phyloP scores from a whole-genome alignment of 2,113 vertebrate genomes.

The Anas platyrhynchos region DNA sequence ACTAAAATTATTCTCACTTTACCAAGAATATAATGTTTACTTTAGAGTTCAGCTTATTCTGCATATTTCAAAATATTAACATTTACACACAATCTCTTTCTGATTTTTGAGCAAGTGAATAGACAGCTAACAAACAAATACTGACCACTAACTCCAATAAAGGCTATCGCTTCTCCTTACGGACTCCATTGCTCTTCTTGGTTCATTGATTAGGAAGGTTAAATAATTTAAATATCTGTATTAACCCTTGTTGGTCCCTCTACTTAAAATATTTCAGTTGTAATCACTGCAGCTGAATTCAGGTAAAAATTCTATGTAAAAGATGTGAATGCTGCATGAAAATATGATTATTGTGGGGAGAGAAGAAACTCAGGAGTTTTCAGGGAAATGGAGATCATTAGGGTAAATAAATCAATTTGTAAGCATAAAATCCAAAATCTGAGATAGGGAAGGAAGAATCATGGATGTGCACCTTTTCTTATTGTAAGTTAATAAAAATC shows the following conservation, averaged over 20 bases:
- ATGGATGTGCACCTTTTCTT: background rate
- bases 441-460: background rate
- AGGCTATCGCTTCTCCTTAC: background rate
- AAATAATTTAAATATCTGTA: background rate
- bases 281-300: background rate
- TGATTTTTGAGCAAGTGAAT: background rate
- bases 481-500: background rate
- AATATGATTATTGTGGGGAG: background rate
- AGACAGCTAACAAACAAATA: accelerated
- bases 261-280: background rate
- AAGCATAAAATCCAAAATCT: background rate
- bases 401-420: background rate
- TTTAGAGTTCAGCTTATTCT: background rate
- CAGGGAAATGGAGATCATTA: accelerated
- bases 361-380: background rate
- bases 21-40: background rate
- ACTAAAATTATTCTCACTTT: background rate
- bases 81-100: background rate
- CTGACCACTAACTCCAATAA: background rate
- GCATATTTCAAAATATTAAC: background rate
- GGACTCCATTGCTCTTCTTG: background rate
- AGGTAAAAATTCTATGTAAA: background rate
- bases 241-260: background rate
- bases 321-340: background rate
- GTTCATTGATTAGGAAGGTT: background rate